Conservation (phyloP, 2,113 vertebrate species). For the Dicrurus megarhynchus region DNA sequence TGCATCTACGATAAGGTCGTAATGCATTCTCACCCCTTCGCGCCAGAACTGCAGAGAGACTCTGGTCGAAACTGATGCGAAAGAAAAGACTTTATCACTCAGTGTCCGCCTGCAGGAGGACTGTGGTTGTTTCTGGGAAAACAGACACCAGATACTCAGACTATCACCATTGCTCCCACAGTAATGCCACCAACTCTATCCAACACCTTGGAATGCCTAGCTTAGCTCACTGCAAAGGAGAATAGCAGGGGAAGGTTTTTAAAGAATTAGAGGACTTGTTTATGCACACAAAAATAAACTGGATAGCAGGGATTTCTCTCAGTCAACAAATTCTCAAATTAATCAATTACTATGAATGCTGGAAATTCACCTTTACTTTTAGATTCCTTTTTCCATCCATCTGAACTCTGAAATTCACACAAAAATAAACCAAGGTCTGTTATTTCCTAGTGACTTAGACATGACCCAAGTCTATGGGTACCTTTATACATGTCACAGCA, state of each 20-base stretch:
- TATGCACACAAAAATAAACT: not conserved
- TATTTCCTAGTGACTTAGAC: not conserved
- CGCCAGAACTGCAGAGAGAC: not conserved
- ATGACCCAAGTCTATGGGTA: not conserved
- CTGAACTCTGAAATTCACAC: not conserved
- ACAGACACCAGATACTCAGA: not conserved
- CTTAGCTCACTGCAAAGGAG: not conserved
- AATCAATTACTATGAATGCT: not conserved
- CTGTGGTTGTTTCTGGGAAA: not conserved
- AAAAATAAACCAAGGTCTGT: not conserved
- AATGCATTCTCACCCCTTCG: not conserved
- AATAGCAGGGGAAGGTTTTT: not conserved
- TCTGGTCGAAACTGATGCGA: not conserved
- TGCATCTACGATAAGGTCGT: not conserved
- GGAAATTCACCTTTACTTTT: not conserved
- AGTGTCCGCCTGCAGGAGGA: not conserved
- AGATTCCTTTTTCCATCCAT: not conserved
- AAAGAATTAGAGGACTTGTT: not conserved
- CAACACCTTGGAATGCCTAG: not conserved
- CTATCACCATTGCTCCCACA: fast-evolving
- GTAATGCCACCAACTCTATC: not conserved
- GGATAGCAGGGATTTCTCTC: not conserved
- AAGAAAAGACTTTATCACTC: not conserved
- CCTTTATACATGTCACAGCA: not conserved
- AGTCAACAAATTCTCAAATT: not conserved